Percentiles rank a stretch among this genome's conserved stretches.
These are phyloP conservation scores for Cephalotes varians DNA, from an alignment of 2,888 invertebrate species.

Conservation along the genomic window DNA sequence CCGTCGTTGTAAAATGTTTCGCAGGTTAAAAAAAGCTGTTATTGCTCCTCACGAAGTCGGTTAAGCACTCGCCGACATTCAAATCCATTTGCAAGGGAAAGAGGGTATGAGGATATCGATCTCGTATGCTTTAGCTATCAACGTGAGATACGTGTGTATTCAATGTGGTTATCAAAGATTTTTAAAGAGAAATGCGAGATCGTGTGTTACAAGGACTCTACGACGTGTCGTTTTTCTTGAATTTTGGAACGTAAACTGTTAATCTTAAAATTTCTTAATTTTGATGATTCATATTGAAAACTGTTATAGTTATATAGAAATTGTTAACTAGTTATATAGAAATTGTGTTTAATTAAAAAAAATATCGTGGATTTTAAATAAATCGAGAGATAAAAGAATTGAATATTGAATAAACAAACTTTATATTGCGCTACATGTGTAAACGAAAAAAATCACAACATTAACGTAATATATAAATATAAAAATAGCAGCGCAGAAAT, in stretches of 20 bases:
- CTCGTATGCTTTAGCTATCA: conserved; percentile 12
- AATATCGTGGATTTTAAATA: not conserved
- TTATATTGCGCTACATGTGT: not conserved
- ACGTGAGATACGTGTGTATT: conserved; percentile 20
- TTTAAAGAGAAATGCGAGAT: conserved; percentile 3
- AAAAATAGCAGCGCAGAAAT: conserved; percentile 35
- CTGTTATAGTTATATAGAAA: not conserved
- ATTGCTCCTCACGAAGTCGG: conserved; percentile 59
- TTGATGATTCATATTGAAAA: not conserved
- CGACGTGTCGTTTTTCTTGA: not conserved
- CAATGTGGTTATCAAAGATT: not conserved
- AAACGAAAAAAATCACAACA: conserved; percentile 17
- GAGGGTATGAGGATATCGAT: conserved; percentile 17
- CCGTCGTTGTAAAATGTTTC: conserved; percentile 57
- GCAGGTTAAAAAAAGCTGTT: conserved; percentile 57
- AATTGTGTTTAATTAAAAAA: not conserved
- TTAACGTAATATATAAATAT: conserved; percentile 38
- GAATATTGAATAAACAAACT: conserved; percentile 32
- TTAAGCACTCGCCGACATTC: conserved; percentile 29
- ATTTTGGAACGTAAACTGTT: not conserved
- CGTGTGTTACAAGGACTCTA: not conserved
- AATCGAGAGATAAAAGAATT: conserved; percentile 1
- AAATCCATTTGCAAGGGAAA: not conserved
- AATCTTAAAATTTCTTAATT: not conserved
- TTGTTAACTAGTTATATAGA: not conserved